These are phyloP conservation scores for Neostethus bicornis DNA, from an alignment of 2,797 vertebrate species.

Conservation along the genomic window DNA sequence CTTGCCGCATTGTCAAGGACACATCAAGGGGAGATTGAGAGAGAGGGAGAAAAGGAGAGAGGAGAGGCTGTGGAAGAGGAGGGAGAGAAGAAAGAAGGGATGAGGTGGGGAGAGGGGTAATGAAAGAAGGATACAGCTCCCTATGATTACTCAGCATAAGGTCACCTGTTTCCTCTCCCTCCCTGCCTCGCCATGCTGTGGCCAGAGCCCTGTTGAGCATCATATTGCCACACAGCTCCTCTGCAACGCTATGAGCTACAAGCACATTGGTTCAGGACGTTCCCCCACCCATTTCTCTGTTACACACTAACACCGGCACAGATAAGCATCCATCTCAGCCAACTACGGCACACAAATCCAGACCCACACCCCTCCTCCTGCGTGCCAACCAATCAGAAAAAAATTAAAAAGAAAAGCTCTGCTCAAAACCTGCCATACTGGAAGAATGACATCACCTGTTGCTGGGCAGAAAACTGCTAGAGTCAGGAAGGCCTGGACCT, in stretches of 20 bases:
- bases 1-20: constrained; percentile 86
- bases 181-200: constrained; percentile 24
- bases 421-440: constrained; percentile 51
- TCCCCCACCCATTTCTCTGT: constrained; percentile 9
- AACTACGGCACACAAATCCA: constrained; percentile 44
- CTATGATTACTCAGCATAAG: constrained; percentile 74
- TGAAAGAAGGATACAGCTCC: constrained; percentile 44
- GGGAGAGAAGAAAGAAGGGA: constrained; percentile 26
- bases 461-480: constrained; percentile 75
- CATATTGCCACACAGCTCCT: constrained; percentile 44
- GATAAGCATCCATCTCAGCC: constrained; percentile 54
- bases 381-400: constrained; percentile 61
- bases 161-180: constrained; percentile 59
- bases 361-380: constrained; percentile 6
- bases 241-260: constrained; percentile 33
- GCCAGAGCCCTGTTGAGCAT: constrained; percentile 59
- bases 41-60: constrained; percentile 53
- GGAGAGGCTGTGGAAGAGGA: constrained; percentile 53
- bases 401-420: constrained; percentile 42
- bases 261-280: constrained; percentile 26
- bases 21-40: constrained; percentile 82
- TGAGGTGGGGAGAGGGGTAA: constrained; percentile 33
- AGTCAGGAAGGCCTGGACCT: constrained; percentile 76
- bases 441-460: constrained; percentile 82
- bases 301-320: neutral